Evolutionary conservation across 2,888 invertebrate genomes (phyloP).

Genomic region (Atherix ibis): DNA sequence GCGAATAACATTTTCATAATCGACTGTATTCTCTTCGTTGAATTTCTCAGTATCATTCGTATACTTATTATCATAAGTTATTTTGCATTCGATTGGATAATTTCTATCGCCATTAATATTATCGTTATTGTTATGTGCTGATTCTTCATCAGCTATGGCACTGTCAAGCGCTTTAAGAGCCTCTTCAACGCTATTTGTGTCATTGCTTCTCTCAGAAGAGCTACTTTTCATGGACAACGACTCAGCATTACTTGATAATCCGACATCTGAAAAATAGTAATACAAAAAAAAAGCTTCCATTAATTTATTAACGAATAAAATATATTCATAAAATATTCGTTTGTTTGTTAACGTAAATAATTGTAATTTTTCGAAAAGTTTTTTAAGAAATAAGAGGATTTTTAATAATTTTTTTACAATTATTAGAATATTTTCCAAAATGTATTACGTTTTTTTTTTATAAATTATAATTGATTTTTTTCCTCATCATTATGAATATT

Average conservation of each 20-base stretch:
- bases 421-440: no score
- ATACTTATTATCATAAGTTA: no score
- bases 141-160: constrained; percentile 14
- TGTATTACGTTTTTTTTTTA: no score
- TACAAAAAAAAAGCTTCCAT: no score
- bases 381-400: neutral
- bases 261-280: constrained; percentile 2
- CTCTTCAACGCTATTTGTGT: constrained; percentile 15
- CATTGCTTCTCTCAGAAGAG: constrained; percentile 11
- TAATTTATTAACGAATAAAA: no score
- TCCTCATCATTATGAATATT: no score
- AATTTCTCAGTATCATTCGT: no score
- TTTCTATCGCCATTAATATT: constrained; percentile 6
- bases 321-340: no score
- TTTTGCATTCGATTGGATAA: no score
- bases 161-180: constrained; percentile 14
- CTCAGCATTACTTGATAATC: constrained; percentile 5
- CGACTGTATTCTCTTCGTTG: constrained; percentile 7
- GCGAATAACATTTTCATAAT: constrained; percentile 11
- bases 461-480: no score
- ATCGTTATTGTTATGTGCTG: constrained; percentile 7
- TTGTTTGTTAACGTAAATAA: neutral
- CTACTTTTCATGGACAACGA: constrained; percentile 9
- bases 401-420: constrained; percentile 1
- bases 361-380: neutral